Evolutionary conservation across 2,888 invertebrate species (phyloP).

Genomic region (Anarsia innoxiella): DNA sequence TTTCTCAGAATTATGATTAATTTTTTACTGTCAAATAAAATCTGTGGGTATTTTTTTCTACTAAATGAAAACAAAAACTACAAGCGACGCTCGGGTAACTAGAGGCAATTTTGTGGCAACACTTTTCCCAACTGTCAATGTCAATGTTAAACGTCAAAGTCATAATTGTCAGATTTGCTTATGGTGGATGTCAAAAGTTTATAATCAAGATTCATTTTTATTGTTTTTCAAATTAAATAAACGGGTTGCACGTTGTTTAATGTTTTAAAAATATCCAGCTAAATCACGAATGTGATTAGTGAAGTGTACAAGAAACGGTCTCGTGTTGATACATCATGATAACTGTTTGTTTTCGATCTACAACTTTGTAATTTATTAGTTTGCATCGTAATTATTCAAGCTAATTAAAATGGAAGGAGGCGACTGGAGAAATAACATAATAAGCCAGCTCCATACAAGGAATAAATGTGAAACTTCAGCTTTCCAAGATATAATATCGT

Average conservation of each 20-base stretch:
- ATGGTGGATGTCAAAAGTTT: constrained; percentile 10
- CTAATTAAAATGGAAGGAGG: constrained; percentile 57
- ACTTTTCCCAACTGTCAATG: neutral
- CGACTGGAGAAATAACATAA: constrained; percentile 82
- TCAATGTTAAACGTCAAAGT: neutral
- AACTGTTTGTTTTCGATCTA: constrained; percentile 63
- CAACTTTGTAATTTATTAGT: constrained; percentile 30
- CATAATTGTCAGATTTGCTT: neutral
- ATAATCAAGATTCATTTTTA: constrained; percentile 5
- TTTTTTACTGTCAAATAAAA: too few species aligned
- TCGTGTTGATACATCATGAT: constrained; percentile 36
- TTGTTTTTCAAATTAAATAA: constrained; percentile 4
- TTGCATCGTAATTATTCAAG: constrained; percentile 27
- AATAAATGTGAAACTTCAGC: constrained; percentile 84
- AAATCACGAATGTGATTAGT: neutral
- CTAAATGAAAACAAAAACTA: too few species aligned
- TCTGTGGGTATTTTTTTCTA: too few species aligned
- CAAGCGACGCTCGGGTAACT: too few species aligned
- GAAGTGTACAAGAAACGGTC: neutral
- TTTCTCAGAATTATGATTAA: too few species aligned
- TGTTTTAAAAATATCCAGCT: neutral
- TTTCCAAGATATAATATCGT: constrained; percentile 86
- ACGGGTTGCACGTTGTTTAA: neutral
- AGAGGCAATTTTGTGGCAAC: too few species aligned
- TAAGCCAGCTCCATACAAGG: constrained; percentile 81